Evolutionary conservation across 2,113 vertebrate genomes (phyloP), one percentile per base, ranked within the genome.

Genomic region (Scomber colias): DNA sequence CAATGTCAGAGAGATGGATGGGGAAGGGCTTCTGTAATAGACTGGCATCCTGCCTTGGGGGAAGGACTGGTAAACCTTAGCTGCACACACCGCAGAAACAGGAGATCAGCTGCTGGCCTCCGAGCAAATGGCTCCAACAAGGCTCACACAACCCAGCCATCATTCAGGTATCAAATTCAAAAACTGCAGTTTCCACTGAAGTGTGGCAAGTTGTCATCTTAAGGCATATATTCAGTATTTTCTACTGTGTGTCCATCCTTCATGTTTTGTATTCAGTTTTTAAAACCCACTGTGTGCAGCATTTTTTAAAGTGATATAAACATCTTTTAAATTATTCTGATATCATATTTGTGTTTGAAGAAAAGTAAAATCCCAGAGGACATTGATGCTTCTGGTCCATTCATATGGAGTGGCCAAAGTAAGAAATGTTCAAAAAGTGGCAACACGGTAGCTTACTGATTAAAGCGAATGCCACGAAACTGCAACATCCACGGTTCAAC

Each of bases 161-260:
- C 79, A 81, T 83, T 81, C 83, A 71, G 70, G 54, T 71, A 83
- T 88, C 71, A 40, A 8, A 77, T 88, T 89, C 73, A 80, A 68
- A 55, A 45, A 45, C 50, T 59, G 69, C 31, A 2, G 15, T 6
- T 61, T 57, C 16, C 49, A 44, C 16, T 70, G 48, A 0, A 61
- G 12, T 57, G 67, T 4, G 21, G 16, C 0, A 48, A 61, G 57
- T 27, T 49, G 19, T 59, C 35, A 56, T 73, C 46, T 59, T 4
- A 5, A 30, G n/a, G 50, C 15, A 2, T 19, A 44, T 2, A 35
- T 64, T 53, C 44, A 13, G 24, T 54, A 14, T 46, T 51, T 67
- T 12, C 71, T 19, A 12, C 15, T 12, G n/a, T 31, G 45, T 27
- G 21, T 44, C 13, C 3, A 21, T 31, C 16, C 14, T 1, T 31